Percentiles rank a stretch among this genome's conserved stretches.
Evolutionary conservation across 1,140 invertebrate species (phyloP).

Genomic region (Drosophila rhopaloa): DNA sequence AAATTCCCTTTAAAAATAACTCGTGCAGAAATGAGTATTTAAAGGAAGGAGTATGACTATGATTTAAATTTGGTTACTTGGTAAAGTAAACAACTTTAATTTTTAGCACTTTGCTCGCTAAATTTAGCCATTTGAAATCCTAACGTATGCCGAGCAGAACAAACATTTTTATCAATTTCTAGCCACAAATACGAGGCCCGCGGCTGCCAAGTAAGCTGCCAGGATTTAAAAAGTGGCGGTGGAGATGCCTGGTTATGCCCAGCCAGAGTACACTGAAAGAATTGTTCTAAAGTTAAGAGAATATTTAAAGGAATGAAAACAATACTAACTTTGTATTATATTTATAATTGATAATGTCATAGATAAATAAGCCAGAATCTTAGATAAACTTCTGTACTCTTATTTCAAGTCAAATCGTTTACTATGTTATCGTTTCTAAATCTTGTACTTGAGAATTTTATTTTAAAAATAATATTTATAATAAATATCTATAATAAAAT

Average conservation of each 20-base stretch:
- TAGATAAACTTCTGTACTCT: too few relatives aligned
- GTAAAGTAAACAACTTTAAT: background rate
- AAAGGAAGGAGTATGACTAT: background rate
- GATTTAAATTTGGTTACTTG: background rate
- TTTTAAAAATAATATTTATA: too few relatives aligned
- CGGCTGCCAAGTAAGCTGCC: slow-evolving; percentile 54
- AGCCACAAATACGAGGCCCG: slow-evolving; percentile 16
- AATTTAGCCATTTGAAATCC: slow-evolving; percentile 65
- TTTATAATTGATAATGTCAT: too few relatives aligned
- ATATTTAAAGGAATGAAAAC: too few relatives aligned
- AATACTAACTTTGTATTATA: too few relatives aligned
- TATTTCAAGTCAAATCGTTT: too few relatives aligned
- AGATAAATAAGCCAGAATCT: too few relatives aligned
- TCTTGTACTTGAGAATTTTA: too few relatives aligned
- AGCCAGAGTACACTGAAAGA: background rate
- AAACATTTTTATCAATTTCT: slow-evolving; percentile 73
- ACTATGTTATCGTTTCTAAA: too few relatives aligned
- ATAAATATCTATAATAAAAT: too few relatives aligned
- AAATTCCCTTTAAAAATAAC: background rate
- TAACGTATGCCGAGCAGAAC: slow-evolving; percentile 23
- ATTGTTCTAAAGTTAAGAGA: background rate
- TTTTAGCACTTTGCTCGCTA: background rate
- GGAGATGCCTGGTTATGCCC: slow-evolving; percentile 56
- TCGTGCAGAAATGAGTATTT: background rate
- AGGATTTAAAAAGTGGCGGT: slow-evolving; percentile 70